Base-by-base conservation (phyloP, 2,888 invertebrate species). In the Himalopsyche kuldschensis region DNA sequence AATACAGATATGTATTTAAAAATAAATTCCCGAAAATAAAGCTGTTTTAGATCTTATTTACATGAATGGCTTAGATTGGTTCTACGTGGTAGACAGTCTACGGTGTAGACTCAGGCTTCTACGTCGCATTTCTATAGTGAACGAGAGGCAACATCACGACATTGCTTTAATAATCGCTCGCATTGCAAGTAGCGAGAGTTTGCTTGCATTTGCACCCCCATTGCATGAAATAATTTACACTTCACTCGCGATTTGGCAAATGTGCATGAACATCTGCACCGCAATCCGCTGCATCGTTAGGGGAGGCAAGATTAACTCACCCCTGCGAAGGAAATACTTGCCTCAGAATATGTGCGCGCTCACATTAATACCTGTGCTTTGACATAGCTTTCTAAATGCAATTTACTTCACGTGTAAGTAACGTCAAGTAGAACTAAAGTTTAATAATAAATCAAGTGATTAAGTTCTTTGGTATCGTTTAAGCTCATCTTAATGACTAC, bases 181-280 rank as follows among this genome's bases (percentile, higher is more conserved):
- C 69, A 15, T 69, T 27, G 69, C 41, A 41, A 69, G 10, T 69
- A 27, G 4, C 10, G 20, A 69, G 8, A 30, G 69, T 69, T 27
- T 69, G 30, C 69, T 69, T 69, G 69, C 80, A 80, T 69, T 75
- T 80, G 11, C 55, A 75, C 41, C 78, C 75, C 75, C 75, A 77
- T 78, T 81, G 79, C 63, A 75, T 82, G 80, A 84, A 82, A 82
- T 84, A 84, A 82, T 84, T 84, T 84, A 80, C 84, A 80, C 78
- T 80, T 82, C 78, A 80, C 78, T 84, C 78, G 82, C 69, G 82
- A 84, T 84, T 84, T 84, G 84, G 79, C 78, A 82, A 82, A 82
- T 82, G 82, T 77, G 82, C 84, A 75, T 76, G 75, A 69, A 27
- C 69, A 84, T 80, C 82, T 84, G 84, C 69, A 78, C 78, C 75